Base-by-base conservation (phyloP, 2,888 invertebrate genomes). In the Maniola hyperantus region DNA sequence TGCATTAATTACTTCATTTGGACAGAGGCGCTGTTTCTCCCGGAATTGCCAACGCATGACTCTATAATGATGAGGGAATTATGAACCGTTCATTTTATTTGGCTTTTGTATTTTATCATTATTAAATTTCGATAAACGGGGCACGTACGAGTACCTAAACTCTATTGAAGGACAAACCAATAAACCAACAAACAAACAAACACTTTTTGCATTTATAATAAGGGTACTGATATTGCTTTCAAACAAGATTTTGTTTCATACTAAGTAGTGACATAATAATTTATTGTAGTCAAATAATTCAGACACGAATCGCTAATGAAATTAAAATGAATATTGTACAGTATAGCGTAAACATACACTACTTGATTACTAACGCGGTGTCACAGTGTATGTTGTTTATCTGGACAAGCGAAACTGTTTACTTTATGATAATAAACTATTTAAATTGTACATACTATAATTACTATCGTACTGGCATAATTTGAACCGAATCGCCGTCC, bases 1-100 rank as follows among this genome's bases (percentile, higher is more conserved):
- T 69, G 60, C 60, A 64, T 69, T 64, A 66, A 64, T 64, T 63
- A 64, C 66, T 64, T 61, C 59, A 64, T 69, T 69, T 61, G 58
- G 55, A 64, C 66, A 55, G 36, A 11, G 55, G 39, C 58, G n/a
- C 42, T 48, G 59, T 64, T 64, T 66, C 64, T 57, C 60, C 51
- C 42, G 20, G 57, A 54, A 59, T 50, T 58, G 53, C 54, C 63
- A 59, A 64, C 59, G 15, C 65, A 51, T 63, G 62, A 59, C 63
- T 65, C 65, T 63, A 59, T 65, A 67, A 64, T 61, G 64, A 61
- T 51, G 61, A 5, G 46, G 61, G 39, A 61, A 61, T 61, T 61
- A 61, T 51, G 39, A 61, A 61, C 46, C 39, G 61, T 51, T 61
- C 20, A 51, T 39, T 61, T 61, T 61, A 61, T 61, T 50, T 61